These are phyloP conservation scores for Sialis lutaria DNA, from an alignment of 2,888 invertebrate genomes.

Conservation along the genomic window DNA sequence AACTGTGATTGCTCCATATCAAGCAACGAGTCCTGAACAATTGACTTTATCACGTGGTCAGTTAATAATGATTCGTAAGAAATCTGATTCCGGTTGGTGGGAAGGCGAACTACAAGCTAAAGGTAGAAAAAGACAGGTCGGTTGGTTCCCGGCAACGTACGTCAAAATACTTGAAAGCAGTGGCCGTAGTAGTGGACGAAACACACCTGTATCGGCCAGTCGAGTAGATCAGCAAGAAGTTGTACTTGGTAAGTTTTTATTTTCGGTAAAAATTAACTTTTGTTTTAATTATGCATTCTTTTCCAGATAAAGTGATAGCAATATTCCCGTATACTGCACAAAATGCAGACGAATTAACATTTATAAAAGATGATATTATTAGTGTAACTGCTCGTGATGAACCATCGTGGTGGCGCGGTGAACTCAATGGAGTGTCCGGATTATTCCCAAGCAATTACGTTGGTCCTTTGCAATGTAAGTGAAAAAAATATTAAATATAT, in stretches of 20 bases:
- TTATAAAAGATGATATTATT: conserved; percentile 82
- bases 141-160: conserved; percentile 99
- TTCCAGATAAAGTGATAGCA: conserved; percentile 72
- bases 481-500: conserved; percentile 9
- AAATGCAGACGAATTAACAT: conserved; percentile 86
- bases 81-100: conserved; percentile 98
- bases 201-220: conserved; percentile 52
- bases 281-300: conserved; percentile 4
- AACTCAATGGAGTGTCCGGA: conserved; percentile 74
- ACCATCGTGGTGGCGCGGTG: conserved; percentile 96
- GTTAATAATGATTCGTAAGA: conserved; percentile 88
- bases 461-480: conserved; percentile 50
- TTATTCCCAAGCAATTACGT: conserved; percentile 96
- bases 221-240: conserved; percentile 40
- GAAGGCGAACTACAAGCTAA: conserved; percentile 93
- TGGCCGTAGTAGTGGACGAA: conserved; percentile 51
- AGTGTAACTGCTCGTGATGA: conserved; percentile 80
- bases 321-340: conserved; percentile 87
- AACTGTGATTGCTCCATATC: conserved; percentile 83
- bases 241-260: conserved; percentile 19
- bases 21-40: conserved; percentile 84
- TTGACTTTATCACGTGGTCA: conserved; percentile 80
- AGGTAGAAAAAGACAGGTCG: conserved; percentile 79
- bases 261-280: conserved; percentile 1
- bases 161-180: conserved; percentile 65